Evolutionary conservation across 2,888 invertebrate species (phyloP), one percentile per base, ranked within the genome.

Genomic region (Clepsis dumicolana): DNA sequence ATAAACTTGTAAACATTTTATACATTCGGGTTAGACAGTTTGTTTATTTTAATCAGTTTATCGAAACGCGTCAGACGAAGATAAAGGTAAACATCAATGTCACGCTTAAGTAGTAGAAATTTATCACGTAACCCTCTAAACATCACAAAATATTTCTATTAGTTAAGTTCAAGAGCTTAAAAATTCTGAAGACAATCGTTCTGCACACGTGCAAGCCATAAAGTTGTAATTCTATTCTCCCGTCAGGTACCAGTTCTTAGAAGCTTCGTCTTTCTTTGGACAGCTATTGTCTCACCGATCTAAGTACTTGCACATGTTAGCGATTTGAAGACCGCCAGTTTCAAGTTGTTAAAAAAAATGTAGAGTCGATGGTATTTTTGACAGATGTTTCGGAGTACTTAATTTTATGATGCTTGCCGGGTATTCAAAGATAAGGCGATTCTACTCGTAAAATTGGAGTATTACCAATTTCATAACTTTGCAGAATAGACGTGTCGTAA

Each of bases 201-300:
- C 65, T 71, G 84, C 85, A 88, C 90, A 90, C 88, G 90, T 91
- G 90, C 88, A 89, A 81, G 78, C 75, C 84, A 82, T 86, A 85
- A 89, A 88, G 75, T 80, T 75, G 81, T 18, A 44, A 78, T 73
- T 72, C 70, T 71, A 68, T 72, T 70, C 78, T 78, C 77, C 77
- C 76, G 18, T 18, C 21, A 10, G 48, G 48, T 87, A 85, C 82
- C 84, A 84, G 83, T 88, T 89, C 86, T 70, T 21, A 74, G 87
- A 89, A 88, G 70, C 72, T 67, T 72, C 66, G 71, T 72, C 70
- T 66, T 72, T 72, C 74, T 69, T 67, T 57, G 64, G 66, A 80
- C 87, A 87, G 86, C 88, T 76, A 64, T 70, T 62, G 56, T 64
- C 29, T 70, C 38, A 70, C 78, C 80, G 80, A 79, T 77, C 75